phyloP scores from a whole-genome alignment of 2,888 invertebrate genomes.

The Podotricha telesiphe region DNA sequence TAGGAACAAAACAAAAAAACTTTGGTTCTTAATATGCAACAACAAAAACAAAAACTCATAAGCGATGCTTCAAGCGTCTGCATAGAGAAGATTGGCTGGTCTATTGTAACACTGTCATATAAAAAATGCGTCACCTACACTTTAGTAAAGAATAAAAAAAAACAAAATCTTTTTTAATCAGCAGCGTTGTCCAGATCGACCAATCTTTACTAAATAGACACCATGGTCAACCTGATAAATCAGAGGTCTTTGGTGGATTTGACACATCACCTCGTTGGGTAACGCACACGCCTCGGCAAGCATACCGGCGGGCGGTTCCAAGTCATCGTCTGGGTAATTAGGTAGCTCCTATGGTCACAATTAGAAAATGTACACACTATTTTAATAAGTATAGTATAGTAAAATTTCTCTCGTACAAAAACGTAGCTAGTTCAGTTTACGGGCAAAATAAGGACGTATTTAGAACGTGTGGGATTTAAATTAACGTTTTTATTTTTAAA shows the following conservation, averaged over 20 bases:
- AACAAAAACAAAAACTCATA: slow-evolving; percentile 14
- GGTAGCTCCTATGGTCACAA: slow-evolving; percentile 40
- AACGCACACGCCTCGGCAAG: slow-evolving; percentile 5
- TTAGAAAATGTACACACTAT: not conserved
- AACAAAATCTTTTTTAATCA: no score
- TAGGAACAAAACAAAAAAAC: not conserved
- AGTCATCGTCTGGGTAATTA: slow-evolving; percentile 27
- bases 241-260: slow-evolving; percentile 33
- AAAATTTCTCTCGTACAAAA: no score
- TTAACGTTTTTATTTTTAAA: no score
- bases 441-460: no score
- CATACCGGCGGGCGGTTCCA: slow-evolving; percentile 24
- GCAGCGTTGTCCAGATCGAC: slow-evolving; percentile 29
- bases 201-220: slow-evolving; percentile 38
- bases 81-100: slow-evolving; percentile 37
- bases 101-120: not conserved
- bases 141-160: no score
- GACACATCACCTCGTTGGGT: slow-evolving; percentile 36
- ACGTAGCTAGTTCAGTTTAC: no score
- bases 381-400: no score
- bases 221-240: slow-evolving; percentile 40
- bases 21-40: slow-evolving; percentile 18
- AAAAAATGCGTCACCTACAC: not conserved
- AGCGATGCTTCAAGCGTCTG: slow-evolving; percentile 40
- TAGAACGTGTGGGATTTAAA: no score